phyloP scores from a whole-genome alignment of 2,888 invertebrate species.

The Drosophila bunnanda region DNA sequence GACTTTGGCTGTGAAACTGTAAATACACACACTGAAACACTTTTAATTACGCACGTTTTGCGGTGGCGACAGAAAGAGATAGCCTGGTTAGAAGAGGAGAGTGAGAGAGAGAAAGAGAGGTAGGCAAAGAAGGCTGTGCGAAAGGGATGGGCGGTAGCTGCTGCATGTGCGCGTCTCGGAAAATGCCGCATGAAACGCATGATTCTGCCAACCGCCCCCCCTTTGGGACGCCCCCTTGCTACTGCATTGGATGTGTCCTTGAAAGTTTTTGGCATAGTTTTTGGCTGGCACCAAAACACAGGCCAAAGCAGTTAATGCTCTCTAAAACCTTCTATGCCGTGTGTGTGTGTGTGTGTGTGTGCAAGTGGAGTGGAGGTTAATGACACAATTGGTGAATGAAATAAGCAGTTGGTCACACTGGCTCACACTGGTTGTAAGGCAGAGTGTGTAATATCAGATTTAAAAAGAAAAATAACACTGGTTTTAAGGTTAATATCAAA shows the following conservation, averaged over 20 bases:
- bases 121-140: neutral
- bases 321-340: slow-evolving; percentile 19
- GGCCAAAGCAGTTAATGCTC: slow-evolving; percentile 63
- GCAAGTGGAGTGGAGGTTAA: slow-evolving; percentile 52
- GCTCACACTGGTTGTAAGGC: neutral
- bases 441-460: too few relatives aligned
- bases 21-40: slow-evolving; percentile 35
- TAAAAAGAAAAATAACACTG: neutral
- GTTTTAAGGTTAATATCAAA: neutral
- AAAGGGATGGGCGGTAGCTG: slow-evolving; percentile 11
- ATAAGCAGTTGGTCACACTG: slow-evolving; percentile 7
- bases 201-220: neutral
- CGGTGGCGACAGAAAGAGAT: slow-evolving; percentile 52
- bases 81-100: neutral
- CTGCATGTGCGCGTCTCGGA: slow-evolving; percentile 44
- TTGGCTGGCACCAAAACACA: slow-evolving; percentile 51
- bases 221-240: slow-evolving; percentile 13
- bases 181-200: slow-evolving; percentile 41
- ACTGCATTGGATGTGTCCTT: slow-evolving; percentile 81
- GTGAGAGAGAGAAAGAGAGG: neutral
- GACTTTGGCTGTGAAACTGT: slow-evolving; percentile 5
- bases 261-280: slow-evolving; percentile 85
- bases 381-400: slow-evolving; percentile 36
- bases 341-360: slow-evolving; percentile 15
- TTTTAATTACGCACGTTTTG: slow-evolving; percentile 81